Evolutionary conservation across 2,797 vertebrate genomes (phyloP).

Genomic region (Avahi laniger): DNA sequence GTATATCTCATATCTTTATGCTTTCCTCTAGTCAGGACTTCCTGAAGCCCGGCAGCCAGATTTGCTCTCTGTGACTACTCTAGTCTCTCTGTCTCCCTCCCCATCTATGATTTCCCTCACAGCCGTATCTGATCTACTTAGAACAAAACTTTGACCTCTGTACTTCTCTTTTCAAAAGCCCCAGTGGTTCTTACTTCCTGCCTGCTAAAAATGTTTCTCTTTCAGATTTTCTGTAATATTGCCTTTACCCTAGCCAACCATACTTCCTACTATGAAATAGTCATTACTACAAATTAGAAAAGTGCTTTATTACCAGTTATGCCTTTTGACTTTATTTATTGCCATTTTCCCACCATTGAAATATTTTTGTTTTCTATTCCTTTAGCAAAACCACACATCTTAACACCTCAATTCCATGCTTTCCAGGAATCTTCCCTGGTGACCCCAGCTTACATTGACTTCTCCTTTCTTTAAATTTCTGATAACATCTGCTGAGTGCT

Average conservation of each 20-base stretch:
- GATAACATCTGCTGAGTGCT: not conserved
- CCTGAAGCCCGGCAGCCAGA: not conserved
- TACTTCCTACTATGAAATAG: not conserved
- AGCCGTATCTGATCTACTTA: not conserved
- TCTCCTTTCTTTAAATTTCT: not conserved
- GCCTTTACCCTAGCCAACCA: not conserved
- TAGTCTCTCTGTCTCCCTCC: not conserved
- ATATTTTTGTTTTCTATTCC: not conserved
- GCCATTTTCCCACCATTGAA: not conserved
- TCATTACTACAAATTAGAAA: not conserved
- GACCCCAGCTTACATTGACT: not conserved
- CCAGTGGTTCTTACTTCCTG: not conserved
- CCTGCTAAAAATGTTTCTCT: not conserved
- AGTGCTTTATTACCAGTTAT: not conserved
- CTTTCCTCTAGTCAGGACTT: not conserved
- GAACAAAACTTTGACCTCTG: not conserved
- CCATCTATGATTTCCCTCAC: not conserved
- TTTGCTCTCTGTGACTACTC: not conserved
- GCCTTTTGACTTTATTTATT: not conserved
- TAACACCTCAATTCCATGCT: not conserved
- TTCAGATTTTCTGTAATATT: not conserved
- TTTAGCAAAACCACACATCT: not conserved
- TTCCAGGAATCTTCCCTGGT: not conserved
- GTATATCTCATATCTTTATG: not conserved
- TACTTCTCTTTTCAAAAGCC: not conserved